Base-by-base conservation (phyloP, 2,888 invertebrate species). In the Xestia xanthographa region DNA sequence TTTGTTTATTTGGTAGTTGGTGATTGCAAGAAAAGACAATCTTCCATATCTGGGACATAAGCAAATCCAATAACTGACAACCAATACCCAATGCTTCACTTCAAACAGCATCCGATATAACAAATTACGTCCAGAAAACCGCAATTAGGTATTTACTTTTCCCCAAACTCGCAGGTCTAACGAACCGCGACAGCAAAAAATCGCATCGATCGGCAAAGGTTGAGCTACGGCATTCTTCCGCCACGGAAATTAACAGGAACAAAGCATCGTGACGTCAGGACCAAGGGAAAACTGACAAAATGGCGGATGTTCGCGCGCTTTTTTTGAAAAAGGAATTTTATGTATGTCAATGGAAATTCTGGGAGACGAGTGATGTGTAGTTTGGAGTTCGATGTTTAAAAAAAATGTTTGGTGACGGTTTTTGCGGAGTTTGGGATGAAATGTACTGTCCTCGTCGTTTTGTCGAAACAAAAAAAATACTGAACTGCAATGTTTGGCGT, bases 171-270 rank as follows among this genome's bases (percentile, higher is more conserved):
- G 34, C 58, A 63, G 70, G 73, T 67, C 41, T 84, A 86, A 71
- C 65, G 50, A 76, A 72, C 73, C 86, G 67, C 70, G 11, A 66
- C n/a, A 22, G 65, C 56, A 80, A 82, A 84, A 82, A 82, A 78
- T 66, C 63, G 29, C 65, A 79, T 81, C 66, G 67, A 77, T 82
- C 68, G 72, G 71, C 48, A 72, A 79, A 83, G 74, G 79, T 73
- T 75, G 73, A 71, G 69, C 69, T 22, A 76, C 81, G 43, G 72
- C 70, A 72, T 74, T 70, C 72, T 82, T 84, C 85, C 80, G 79
- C 58, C 70, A 60, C 83, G 87, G 86, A 83, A 87, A 84, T 87
- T 77, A 85, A 79, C 83, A 74, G 84, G 79, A 85, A 83, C 86
- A 83, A 81, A 81, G 73, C 41, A 65, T 43, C 26, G 62, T 80